phyloP scores from a whole-genome alignment of 2,113 vertebrate genomes.

The Oriolus oriolus region DNA sequence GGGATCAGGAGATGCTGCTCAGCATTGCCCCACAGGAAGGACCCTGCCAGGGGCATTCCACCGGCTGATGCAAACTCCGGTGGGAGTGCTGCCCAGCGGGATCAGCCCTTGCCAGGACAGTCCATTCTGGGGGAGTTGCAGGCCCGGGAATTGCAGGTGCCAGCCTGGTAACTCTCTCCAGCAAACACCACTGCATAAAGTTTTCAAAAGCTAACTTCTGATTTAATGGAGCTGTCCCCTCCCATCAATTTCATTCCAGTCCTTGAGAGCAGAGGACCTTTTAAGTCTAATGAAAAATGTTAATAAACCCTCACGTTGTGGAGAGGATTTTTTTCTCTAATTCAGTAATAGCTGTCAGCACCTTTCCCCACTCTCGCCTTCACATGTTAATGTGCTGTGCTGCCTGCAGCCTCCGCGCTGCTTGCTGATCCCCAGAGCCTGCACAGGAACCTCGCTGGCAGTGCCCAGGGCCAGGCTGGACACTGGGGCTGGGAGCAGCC shows the following conservation, averaged over 20 bases:
- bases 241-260: not conserved
- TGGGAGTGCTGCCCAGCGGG: not conserved
- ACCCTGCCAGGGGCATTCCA: accelerated
- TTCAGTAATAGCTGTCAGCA: slow-evolving; percentile 38
- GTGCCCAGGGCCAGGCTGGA: not conserved
- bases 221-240: slow-evolving; percentile 4
- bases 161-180: not conserved
- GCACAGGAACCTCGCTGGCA: not conserved
- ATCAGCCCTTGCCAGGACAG: not conserved
- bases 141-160: not conserved
- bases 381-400: not conserved
- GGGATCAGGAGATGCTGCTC: not conserved
- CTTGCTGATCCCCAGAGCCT: not conserved
- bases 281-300: not conserved
- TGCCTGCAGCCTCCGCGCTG: slow-evolving; percentile 14
- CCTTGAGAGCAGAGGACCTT: slow-evolving; percentile 10
- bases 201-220: not conserved
- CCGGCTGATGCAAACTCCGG: not conserved
- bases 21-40: accelerated
- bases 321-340: not conserved
- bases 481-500: not conserved
- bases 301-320: not conserved
- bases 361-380: slow-evolving; percentile 12
- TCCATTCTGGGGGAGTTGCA: accelerated
- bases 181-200: not conserved